These are phyloP conservation scores for Pristionchus japonicus DNA, from an alignment of 2,888 invertebrate species.

Conservation along the genomic window DNA sequence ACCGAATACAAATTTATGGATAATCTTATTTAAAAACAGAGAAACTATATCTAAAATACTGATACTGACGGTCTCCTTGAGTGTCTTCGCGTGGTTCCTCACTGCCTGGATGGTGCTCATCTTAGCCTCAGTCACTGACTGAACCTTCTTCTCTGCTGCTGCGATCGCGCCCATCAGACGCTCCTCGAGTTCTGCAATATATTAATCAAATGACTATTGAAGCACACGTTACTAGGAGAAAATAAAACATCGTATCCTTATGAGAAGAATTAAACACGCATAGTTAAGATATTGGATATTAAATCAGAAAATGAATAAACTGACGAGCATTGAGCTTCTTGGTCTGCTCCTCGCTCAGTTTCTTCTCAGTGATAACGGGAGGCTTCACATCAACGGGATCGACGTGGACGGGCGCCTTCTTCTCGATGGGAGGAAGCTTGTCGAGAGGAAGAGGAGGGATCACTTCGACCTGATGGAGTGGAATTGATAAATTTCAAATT, in stretches of 20 bases:
- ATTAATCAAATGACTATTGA: too few relatives aligned
- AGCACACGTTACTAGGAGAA: too few relatives aligned
- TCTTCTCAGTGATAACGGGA: background rate
- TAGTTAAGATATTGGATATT: background rate
- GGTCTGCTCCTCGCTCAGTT: slow-evolving; percentile 15
- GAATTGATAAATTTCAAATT: background rate
- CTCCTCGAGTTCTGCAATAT: slow-evolving; percentile 61
- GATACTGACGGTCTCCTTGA: slow-evolving; percentile 75
- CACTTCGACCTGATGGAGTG: background rate
- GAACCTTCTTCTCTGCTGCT: slow-evolving; percentile 59
- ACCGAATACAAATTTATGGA: background rate
- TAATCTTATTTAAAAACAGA: too few relatives aligned
- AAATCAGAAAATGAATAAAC: background rate
- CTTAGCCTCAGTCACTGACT: slow-evolving; percentile 65
- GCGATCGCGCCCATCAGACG: slow-evolving; percentile 59
- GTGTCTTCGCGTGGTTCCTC: slow-evolving; percentile 74
- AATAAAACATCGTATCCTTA: too few relatives aligned
- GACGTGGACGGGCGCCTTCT: slow-evolving; percentile 57
- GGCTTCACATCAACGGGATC: slow-evolving; percentile 64
- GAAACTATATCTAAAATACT: too few relatives aligned
- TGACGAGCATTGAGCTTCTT: slow-evolving; percentile 37
- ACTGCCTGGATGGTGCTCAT: slow-evolving; percentile 67
- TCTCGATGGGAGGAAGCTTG: slow-evolving; percentile 53
- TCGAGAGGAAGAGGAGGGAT: slow-evolving; percentile 43
- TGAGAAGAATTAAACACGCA: too few relatives aligned